These are phyloP conservation scores for Acanthurus leucopareius DNA, from an alignment of 2,797 vertebrate species.

Conservation along the genomic window DNA sequence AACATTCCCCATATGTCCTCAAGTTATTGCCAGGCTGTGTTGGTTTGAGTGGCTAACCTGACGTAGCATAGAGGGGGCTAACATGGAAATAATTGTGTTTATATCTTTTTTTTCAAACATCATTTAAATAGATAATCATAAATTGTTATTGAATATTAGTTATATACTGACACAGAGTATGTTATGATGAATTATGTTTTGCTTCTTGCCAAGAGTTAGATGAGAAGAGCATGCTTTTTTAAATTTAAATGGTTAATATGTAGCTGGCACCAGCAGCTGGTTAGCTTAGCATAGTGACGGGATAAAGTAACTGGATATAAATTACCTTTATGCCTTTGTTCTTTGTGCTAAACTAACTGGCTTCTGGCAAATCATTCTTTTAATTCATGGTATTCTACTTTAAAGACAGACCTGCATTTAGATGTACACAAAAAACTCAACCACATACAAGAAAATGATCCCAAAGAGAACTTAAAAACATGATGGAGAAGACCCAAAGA, in stretches of 20 bases:
- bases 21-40: neutral
- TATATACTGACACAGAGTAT: slow-evolving; percentile 7
- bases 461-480: neutral
- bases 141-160: slow-evolving; percentile 1
- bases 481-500: neutral
- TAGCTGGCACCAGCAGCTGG: neutral
- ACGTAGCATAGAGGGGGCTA: neutral
- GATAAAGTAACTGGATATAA: too few species aligned
- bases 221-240: too few species aligned
- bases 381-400: neutral
- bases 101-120: neutral
- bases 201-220: too few species aligned
- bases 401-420: neutral
- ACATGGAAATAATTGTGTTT: too few species aligned
- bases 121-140: neutral
- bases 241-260: neutral
- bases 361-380: neutral
- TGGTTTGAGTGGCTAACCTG: neutral
- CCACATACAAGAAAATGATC: too few species aligned
- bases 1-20: neutral
- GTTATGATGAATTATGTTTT: neutral
- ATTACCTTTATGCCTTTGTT: too few species aligned
- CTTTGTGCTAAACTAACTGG: neutral
- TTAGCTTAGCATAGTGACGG: neutral
- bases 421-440: neutral